A percentile compares a stretch with the other conserved stretches of the same genome.
These are phyloP conservation scores for Eupithecia dodoneata DNA, from an alignment of 2,888 invertebrate species.

Conservation along the genomic window DNA sequence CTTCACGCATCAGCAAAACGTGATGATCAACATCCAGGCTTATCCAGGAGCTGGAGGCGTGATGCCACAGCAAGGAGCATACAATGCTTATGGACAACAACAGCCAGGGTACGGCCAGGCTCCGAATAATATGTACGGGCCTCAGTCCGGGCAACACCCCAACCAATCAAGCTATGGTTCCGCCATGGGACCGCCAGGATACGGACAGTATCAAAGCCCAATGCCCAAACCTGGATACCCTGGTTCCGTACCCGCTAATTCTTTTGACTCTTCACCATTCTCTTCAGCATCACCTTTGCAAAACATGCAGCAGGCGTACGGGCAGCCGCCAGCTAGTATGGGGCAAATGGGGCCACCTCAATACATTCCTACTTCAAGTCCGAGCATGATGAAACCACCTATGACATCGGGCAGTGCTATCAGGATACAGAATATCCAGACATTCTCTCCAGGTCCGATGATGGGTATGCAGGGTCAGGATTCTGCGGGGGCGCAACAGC, in stretches of 20 bases:
- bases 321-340: constrained; percentile 58
- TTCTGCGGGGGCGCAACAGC: constrained; percentile 29
- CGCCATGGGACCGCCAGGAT: constrained; percentile 59
- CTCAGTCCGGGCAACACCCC: constrained; percentile 65
- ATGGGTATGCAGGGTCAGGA: constrained; percentile 54
- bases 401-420: constrained; percentile 53
- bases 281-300: constrained; percentile 72
- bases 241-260: constrained; percentile 51
- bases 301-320: constrained; percentile 78
- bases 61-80: constrained; percentile 73
- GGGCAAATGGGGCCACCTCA: constrained; percentile 63
- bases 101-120: constrained; percentile 67
- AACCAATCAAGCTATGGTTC: constrained; percentile 55
- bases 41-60: constrained; percentile 82
- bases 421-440: constrained; percentile 77
- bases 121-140: constrained; percentile 72
- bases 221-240: constrained; percentile 68
- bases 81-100: constrained; percentile 64
- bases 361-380: constrained; percentile 66
- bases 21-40: constrained; percentile 86
- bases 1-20: constrained; percentile 86
- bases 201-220: constrained; percentile 65
- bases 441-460: constrained; percentile 68
- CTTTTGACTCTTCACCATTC: constrained; percentile 63
- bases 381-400: constrained; percentile 67